Evolutionary conservation across 2,113 vertebrate genomes (phyloP), one percentile per base, ranked within the genome.

Genomic region (Toxotes jaculatrix): DNA sequence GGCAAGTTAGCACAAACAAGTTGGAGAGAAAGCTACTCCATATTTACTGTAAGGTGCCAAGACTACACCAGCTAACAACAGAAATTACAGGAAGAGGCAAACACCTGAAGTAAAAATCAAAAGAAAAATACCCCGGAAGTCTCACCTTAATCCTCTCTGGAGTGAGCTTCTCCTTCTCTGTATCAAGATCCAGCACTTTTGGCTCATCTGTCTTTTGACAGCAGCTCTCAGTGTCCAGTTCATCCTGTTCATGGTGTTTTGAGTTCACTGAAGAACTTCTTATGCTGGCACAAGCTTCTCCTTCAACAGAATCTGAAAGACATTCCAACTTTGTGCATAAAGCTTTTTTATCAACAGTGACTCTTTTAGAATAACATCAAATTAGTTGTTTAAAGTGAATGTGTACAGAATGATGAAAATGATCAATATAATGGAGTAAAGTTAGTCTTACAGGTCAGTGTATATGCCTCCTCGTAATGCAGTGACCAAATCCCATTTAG

Each of bases 111-210:
- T 36, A 65, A 55, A 76, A 7, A 68, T 60, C 4, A 1, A 34
- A 7, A 16, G 2, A 34, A 32, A 34, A 64, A 51, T 38, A 1
- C 11, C 0, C 0, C n/a, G n/a, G 0, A 8, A 66, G 10, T 55
- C 45, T 43, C 57, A 95, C 95, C 94, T 95, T 95, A 2, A 95
- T n/a, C 45, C 74, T 86, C 65, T 74, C 87, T 19, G 59, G 84
- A 56, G 85, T 91, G 19, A 91, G 81, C 1, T 61, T 80, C 12
- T 82, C 75, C 19, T 68, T 80, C 42, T 71, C 31, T 3, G 42
- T 34, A 45, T 49, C 60, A 63, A 93, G 21, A 57, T 12, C 51
- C 40, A 88, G n/a, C 45, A 64, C 16, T 74, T 86, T 87, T 5
- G 60, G n/a, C 3, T 79, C 31, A 32, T 69, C 62, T 63, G 43